These are phyloP conservation scores for Echeneis naucrates DNA, from an alignment of 2,797 vertebrate genomes.

Conservation along the genomic window DNA sequence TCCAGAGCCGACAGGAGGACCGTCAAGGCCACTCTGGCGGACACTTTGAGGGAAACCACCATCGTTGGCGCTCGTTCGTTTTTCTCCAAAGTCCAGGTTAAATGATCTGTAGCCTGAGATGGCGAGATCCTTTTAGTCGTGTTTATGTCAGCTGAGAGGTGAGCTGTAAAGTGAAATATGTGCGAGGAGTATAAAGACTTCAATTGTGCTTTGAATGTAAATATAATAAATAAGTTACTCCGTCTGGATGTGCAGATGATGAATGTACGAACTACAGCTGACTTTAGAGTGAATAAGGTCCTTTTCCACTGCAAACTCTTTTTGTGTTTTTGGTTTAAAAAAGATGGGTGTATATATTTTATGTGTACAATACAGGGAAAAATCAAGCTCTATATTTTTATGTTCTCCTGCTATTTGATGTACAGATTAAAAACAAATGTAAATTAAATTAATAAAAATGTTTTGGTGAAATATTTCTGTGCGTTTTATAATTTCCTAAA, in stretches of 20 bases:
- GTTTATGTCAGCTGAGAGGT: neutral
- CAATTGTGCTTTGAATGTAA: neutral
- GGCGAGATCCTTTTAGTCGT: neutral
- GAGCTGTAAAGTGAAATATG: neutral
- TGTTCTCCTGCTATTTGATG: neutral
- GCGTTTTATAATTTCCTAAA: neutral
- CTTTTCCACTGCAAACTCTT: neutral
- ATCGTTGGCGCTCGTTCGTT: slow-evolving; percentile 36
- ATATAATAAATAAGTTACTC: neutral
- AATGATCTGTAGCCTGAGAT: neutral
- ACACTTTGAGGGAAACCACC: neutral
- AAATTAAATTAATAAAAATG: slow-evolving; percentile 46
- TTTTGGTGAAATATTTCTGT: neutral
- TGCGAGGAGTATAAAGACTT: neutral
- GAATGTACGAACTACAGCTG: neutral
- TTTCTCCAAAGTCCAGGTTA: slow-evolving; percentile 69
- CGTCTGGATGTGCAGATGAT: neutral
- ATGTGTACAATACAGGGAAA: slow-evolving; percentile 7
- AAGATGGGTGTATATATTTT: neutral
- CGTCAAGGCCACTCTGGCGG: slow-evolving; percentile 62
- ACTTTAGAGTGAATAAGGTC: slow-evolving; percentile 8
- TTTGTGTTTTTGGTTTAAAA: neutral
- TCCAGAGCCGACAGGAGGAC: slow-evolving; percentile 46
- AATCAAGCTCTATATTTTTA: neutral
- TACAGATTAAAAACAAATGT: neutral